Base-by-base conservation (phyloP, 2,888 invertebrate genomes). In the Tortrix viridana region DNA sequence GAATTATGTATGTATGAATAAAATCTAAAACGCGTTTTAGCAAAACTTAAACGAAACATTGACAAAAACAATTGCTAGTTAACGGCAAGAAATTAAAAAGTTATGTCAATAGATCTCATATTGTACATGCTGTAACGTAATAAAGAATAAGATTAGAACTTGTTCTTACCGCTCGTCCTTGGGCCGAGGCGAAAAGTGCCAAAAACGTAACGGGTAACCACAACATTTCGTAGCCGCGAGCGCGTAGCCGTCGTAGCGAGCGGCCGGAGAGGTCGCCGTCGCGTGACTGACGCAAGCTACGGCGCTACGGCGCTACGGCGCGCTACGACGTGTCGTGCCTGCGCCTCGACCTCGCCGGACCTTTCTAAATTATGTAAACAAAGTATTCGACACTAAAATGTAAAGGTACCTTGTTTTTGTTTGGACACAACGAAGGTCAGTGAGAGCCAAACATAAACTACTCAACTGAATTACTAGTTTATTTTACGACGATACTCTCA, bases 121-220 rank as follows among this genome's bases (percentile, higher is more conserved):
- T 26, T 32, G 9, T 2, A 32, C 32, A 3, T 0, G 12, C 32
- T 0, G 7, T 3, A 32, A 32, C 32, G 1, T 12, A 0, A 12
- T 3, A 32, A 32, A 3, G 12, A 3, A 7, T 12, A 32, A 12
- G 32, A 7, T 32, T 32, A 32, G 3, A 32, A 32, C 32, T 32
- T 19, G 74, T 77, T 74, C 89, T 88, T 85, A 92, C 91, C 86
- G 91, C 91, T 74, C 91, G 89, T 86, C 90, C 89, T 86, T 92
- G 89, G 75, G 77, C 88, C 63, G 88, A 79, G 68, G 89, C 88
- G 75, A 87, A 78, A 72, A 90, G 75, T 69, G 88, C 88, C 80
- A 91, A 81, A 70, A 89, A 76, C 78, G 74, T 81, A 71, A 89
- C 72, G 71, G 85, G 79, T 72, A 79, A 80, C 81, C 74, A 75